Base-by-base conservation (phyloP, 2,888 invertebrate species). In the Clunio marinus region DNA sequence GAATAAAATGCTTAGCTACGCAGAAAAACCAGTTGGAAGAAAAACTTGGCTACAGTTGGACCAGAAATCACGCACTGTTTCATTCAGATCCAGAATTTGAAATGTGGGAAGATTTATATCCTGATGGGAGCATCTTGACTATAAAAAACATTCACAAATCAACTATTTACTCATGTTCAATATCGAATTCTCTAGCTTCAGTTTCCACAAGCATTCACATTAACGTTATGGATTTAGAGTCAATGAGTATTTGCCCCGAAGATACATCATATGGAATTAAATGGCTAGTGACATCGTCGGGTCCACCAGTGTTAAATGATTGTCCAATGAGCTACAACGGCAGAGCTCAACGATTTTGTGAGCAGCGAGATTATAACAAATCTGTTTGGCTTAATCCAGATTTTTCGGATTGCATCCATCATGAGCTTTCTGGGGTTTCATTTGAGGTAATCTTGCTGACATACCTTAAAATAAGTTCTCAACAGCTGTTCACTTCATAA, bases 101-200 rank as follows among this genome's bases (percentile, higher is more conserved):
- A 73, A 88, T 89, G 72, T 91, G 91, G 86, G 92, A 93, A 75
- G 91, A 92, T 74, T 81, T 93, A 25, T 89, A 87, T 76, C 92
- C 92, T 0, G 87, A 88, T 69, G 93, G 93, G 7, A 91, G 89
- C 73, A 88, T 93, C 68, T 80, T 93, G 3, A 88, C 89, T 75
- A 85, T 93, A 27, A 86, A 85, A 72, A 88, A 87, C 72, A 85
- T 88, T 57, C 76, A 90, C 88, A 89, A 88, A 84, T 88, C 89
- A 0, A 86, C 86, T 0, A 86, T 86, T 72, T 92, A 88, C 74
- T 85, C 88, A 0, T 92, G 92, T 74, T 84, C 88, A 74, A 89
- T 89, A 0, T 70, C 85, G 76, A 74, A 82, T 79, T 73, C 82
- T 75, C 78, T 78, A 8, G 76, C 71, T 75, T 81, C 82, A 72